Percentiles rank a stretch among this genome's conserved stretches.
Evolutionary conservation across 1,140 invertebrate species (phyloP).

Genomic region (Frieseomelitta varia): DNA sequence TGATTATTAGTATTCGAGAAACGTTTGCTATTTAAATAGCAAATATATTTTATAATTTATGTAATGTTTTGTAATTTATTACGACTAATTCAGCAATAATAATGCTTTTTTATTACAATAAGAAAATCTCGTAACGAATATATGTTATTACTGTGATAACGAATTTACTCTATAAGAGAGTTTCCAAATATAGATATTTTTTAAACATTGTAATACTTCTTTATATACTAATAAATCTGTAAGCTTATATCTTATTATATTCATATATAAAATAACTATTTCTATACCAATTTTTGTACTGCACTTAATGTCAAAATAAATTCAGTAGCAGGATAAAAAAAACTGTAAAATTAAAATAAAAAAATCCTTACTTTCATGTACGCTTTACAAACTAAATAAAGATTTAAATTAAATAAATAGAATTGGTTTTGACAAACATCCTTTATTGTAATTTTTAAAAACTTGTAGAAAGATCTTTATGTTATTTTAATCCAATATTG

Average conservation of each 20-base stretch:
- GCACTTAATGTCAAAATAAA: conserved; percentile 27
- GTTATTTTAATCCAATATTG: too few relatives aligned
- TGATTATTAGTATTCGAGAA: neutral
- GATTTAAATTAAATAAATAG: neutral
- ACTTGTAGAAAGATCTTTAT: too few relatives aligned
- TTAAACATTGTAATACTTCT: conserved; percentile 27
- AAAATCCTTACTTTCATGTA: neutral
- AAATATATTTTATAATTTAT: conserved; percentile 14
- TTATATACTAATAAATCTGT: conserved; percentile 3
- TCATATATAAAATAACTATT: conserved; percentile 34
- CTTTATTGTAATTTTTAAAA: too few relatives aligned
- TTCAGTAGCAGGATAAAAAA: neutral
- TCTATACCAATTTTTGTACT: conserved; percentile 45
- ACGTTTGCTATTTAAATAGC: neutral
- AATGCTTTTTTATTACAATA: conserved; percentile 39
- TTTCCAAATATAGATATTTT: conserved; percentile 55
- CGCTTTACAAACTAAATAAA: neutral
- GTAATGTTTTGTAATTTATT: neutral
- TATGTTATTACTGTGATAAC: conserved; percentile 66
- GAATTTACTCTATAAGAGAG: conserved; percentile 55
- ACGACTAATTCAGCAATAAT: conserved; percentile 7
- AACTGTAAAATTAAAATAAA: neutral
- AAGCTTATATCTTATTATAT: conserved; percentile 24
- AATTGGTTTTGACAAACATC: too few relatives aligned
- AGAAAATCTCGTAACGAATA: conserved; percentile 32